Evolutionary conservation across 2,113 vertebrate species (phyloP).

Genomic region (Nibea albiflora): DNA sequence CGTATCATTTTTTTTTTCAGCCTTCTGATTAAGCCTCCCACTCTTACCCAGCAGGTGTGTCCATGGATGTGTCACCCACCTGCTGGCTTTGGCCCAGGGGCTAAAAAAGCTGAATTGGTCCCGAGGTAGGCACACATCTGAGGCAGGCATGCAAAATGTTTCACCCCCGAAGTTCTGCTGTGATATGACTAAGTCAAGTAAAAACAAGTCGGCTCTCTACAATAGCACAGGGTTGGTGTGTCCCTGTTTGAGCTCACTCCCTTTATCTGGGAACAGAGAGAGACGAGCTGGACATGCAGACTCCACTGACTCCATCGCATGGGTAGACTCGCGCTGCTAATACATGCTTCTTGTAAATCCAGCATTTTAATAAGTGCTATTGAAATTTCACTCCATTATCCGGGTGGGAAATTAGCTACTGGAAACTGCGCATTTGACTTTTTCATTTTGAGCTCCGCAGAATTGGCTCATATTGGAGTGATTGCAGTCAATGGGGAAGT

Average conservation of each 20-base stretch:
- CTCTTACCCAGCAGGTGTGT: constrained; percentile 57
- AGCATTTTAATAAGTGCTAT: constrained; percentile 21
- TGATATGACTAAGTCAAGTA: constrained; percentile 44
- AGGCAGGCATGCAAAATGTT: constrained; percentile 40
- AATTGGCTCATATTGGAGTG: not conserved
- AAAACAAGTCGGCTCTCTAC: constrained; percentile 38
- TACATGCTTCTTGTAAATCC: constrained; percentile 7
- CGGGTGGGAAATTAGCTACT: constrained; percentile 2
- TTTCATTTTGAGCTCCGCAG: not conserved
- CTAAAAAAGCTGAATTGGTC: constrained; percentile 37
- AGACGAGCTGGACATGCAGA: constrained; percentile 24
- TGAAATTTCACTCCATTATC: constrained; percentile 27
- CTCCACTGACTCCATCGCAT: constrained; percentile 35
- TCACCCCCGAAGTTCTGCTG: constrained; percentile 19
- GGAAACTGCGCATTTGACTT: not conserved
- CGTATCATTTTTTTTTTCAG: constrained; percentile 23
- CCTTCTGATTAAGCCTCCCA: constrained; percentile 56
- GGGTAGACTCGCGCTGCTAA: constrained; percentile 23
- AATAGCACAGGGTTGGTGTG: constrained; percentile 2
- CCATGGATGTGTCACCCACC: constrained; percentile 51
- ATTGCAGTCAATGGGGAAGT: not conserved
- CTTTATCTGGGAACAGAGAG: constrained; percentile 26
- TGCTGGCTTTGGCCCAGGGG: constrained; percentile 48
- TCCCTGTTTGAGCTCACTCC: constrained; percentile 25
- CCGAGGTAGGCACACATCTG: constrained; percentile 21